These are phyloP conservation scores for Drosophila demipolita DNA, from an alignment of 2,888 invertebrate genomes.

Conservation along the genomic window DNA sequence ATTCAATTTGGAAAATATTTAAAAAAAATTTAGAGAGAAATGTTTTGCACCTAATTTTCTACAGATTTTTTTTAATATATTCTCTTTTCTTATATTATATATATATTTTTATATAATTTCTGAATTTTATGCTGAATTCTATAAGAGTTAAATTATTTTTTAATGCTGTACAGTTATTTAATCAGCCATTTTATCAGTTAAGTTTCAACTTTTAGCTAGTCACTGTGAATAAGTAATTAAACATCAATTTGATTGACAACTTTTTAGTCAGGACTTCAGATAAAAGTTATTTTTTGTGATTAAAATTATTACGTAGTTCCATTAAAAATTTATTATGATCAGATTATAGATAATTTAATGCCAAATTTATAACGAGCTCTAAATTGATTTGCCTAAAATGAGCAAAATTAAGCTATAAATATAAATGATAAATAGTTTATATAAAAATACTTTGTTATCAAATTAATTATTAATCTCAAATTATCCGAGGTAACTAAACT, in stretches of 20 bases:
- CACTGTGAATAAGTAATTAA: neutral
- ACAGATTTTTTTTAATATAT: neutral
- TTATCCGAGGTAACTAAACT: neutral
- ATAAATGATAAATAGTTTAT: neutral
- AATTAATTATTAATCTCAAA: neutral
- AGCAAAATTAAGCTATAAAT: neutral
- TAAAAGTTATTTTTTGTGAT: neutral
- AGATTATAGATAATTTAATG: too few relatives aligned
- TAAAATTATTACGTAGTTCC: neutral
- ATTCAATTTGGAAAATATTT: too few relatives aligned
- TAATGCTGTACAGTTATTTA: too few relatives aligned
- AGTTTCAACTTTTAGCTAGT: neutral
- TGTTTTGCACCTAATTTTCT: too few relatives aligned
- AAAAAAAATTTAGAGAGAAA: neutral
- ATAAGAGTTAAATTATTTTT: too few relatives aligned
- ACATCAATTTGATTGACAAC: neutral
- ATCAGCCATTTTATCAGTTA: too few relatives aligned
- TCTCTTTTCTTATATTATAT: neutral
- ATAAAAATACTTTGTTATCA: neutral
- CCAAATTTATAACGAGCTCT: neutral
- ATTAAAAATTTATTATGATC: neutral
- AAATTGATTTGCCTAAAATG: too few relatives aligned
- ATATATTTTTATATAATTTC: neutral
- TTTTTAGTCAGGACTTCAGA: neutral
- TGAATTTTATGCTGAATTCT: neutral